These are phyloP conservation scores for Camelus dromedarius DNA, from an alignment of 2,113 vertebrate species.

Conservation along the genomic window DNA sequence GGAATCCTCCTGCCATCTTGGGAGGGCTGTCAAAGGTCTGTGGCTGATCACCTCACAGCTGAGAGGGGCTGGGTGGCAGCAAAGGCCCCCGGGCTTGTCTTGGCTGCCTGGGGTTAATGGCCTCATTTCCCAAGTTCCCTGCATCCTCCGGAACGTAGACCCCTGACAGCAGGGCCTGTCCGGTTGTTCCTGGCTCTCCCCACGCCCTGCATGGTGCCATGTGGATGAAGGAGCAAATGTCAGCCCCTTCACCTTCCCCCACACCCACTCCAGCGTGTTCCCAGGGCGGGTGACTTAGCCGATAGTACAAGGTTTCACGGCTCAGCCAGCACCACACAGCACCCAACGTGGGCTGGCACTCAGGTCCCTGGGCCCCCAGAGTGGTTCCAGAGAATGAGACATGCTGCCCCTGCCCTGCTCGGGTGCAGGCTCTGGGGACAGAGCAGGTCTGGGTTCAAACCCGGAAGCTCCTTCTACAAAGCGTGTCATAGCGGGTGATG, in stretches of 20 bases:
- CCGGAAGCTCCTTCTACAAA: background rate
- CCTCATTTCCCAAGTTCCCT: background rate
- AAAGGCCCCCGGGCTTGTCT: background rate
- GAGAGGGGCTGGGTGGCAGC: rapidly evolving
- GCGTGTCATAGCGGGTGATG: rapidly evolving
- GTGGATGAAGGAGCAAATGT: background rate
- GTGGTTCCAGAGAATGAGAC: background rate
- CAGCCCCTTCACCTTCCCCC: rapidly evolving
- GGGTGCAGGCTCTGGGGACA: background rate
- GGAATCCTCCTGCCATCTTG: rapidly evolving
- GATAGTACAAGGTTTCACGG: too few species aligned
- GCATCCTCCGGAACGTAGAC: background rate
- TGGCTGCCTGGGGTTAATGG: background rate
- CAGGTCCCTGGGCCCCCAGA: rapidly evolving
- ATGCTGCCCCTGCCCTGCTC: rapidly evolving
- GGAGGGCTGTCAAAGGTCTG: background rate
- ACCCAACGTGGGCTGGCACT: rapidly evolving
- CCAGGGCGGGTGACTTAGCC: background rate
- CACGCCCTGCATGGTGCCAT: background rate
- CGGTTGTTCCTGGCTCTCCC: background rate
- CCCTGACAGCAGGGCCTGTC: background rate
- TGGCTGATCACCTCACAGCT: background rate
- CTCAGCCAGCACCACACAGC: too few species aligned
- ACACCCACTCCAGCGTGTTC: rapidly evolving
- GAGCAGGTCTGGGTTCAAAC: background rate